Conservation (phyloP, 2,888 invertebrate species). For the Ceraclea dissimilis region DNA sequence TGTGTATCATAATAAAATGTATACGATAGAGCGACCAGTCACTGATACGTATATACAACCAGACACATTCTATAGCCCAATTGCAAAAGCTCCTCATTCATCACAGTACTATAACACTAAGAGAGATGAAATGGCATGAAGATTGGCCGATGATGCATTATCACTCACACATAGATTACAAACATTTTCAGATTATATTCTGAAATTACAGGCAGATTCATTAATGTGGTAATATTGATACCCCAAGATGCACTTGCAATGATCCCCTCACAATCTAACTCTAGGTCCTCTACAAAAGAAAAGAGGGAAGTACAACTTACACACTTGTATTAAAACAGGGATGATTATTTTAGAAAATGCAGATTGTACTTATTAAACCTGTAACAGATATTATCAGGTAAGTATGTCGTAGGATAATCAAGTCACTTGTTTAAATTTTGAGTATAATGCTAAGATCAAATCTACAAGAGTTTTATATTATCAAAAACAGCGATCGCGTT, state of each 20-base stretch:
- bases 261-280: too few species aligned
- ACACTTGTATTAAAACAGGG: too few species aligned
- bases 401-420: too few species aligned
- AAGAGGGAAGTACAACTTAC: too few species aligned
- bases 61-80: conserved; percentile 45
- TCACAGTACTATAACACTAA: conserved; percentile 36
- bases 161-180: conserved; percentile 47
- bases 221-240: conserved; percentile 51
- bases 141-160: conserved; percentile 49
- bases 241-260: neutral
- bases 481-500: too few species aligned
- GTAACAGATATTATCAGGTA: too few species aligned
- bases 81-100: conserved; percentile 37
- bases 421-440: too few species aligned
- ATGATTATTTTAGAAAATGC: too few species aligned
- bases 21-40: conserved; percentile 38
- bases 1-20: conserved; percentile 38
- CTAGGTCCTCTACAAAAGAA: too few species aligned
- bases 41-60: conserved; percentile 44
- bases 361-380: too few species aligned
- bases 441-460: too few species aligned
- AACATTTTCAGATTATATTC: conserved; percentile 44
- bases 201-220: conserved; percentile 51
- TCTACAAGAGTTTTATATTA: too few species aligned
- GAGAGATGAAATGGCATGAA: conserved; percentile 49